Evolutionary conservation across 2,797 vertebrate species (phyloP).

Genomic region (Gadopsis marmoratus): DNA sequence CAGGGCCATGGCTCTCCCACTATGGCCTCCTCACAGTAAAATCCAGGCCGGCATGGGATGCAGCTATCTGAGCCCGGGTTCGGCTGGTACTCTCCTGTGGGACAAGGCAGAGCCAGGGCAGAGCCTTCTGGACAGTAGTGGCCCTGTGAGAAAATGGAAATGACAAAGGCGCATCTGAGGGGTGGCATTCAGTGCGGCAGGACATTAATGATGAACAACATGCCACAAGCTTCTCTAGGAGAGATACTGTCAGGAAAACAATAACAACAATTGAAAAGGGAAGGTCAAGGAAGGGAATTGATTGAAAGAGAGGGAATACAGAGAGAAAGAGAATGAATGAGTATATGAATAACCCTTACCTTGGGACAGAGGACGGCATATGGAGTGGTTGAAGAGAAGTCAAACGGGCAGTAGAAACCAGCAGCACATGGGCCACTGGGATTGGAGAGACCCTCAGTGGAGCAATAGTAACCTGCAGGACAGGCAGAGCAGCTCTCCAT

Average conservation of each 20-base stretch:
- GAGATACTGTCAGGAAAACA: slow-evolving; percentile 16
- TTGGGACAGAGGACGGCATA: slow-evolving; percentile 89
- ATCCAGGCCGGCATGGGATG: slow-evolving; percentile 89
- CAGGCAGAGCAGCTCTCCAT: slow-evolving; percentile 89
- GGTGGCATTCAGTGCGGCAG: slow-evolving; percentile 15
- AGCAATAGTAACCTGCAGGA: slow-evolving; percentile 90
- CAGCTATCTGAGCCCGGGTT: slow-evolving; percentile 87
- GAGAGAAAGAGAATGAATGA: neutral
- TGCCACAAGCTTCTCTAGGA: slow-evolving; percentile 1
- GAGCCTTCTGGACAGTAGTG: slow-evolving; percentile 90
- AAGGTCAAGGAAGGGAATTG: neutral
- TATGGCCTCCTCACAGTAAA: slow-evolving; percentile 90
- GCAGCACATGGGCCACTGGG: slow-evolving; percentile 86
- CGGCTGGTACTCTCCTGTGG: slow-evolving; percentile 91
- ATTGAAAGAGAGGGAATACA: neutral
- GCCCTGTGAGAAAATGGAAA: slow-evolving; percentile 81
- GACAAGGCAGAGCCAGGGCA: slow-evolving; percentile 85
- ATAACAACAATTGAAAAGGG: neutral
- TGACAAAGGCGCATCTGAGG: neutral
- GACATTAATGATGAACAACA: slow-evolving; percentile 23
- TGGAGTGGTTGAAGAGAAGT: slow-evolving; percentile 87
- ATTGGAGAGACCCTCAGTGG: slow-evolving; percentile 80
- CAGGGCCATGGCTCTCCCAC: slow-evolving; percentile 86
- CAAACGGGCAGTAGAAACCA: slow-evolving; percentile 89
- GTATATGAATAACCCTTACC: slow-evolving; percentile 74